Conservation (phyloP, 2,888 invertebrate genomes). For the Encarsia formosa region DNA sequence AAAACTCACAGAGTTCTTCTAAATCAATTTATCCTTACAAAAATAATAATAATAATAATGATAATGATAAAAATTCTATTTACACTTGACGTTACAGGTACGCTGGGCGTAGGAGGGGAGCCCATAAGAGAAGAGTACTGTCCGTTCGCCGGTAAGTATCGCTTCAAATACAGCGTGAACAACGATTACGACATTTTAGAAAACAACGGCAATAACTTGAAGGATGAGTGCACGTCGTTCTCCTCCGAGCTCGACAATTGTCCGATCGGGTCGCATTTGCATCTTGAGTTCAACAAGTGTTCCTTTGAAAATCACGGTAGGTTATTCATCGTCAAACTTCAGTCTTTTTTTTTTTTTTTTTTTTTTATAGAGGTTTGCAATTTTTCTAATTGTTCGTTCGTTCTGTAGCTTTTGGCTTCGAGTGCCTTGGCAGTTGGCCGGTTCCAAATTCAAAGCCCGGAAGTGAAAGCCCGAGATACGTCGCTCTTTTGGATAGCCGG, state of each 20-base stretch:
- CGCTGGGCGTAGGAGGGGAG: slow-evolving; percentile 53
- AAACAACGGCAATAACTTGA: slow-evolving; percentile 53
- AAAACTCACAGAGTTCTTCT: too few species aligned
- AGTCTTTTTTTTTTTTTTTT: slow-evolving; percentile 1
- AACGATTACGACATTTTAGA: slow-evolving; percentile 54
- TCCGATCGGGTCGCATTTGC: slow-evolving; percentile 59
- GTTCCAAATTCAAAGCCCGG: slow-evolving; percentile 30
- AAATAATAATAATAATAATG: too few species aligned
- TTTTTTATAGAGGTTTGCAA: too few species aligned
- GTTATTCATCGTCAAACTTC: slow-evolving; percentile 18
- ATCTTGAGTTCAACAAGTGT: slow-evolving; percentile 58
- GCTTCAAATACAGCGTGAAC: slow-evolving; percentile 56
- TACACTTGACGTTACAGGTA: slow-evolving; percentile 52
- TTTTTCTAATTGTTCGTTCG: too few species aligned
- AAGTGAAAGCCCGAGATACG: slow-evolving; percentile 56
- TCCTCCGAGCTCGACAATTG: slow-evolving; percentile 60
- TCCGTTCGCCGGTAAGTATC: slow-evolving; percentile 61
- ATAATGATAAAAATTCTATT: slow-evolving; percentile 11
- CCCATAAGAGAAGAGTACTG: slow-evolving; percentile 59
- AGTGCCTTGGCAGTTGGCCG: slow-evolving; percentile 63
- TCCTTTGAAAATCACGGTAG: slow-evolving; percentile 57
- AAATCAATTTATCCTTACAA: too few species aligned
- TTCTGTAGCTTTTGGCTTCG: slow-evolving; percentile 56
- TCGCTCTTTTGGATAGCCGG: slow-evolving; percentile 57
- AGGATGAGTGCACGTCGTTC: slow-evolving; percentile 55